Base-by-base conservation (phyloP, 2,888 invertebrate species). In the Chrysodeixis includens region DNA sequence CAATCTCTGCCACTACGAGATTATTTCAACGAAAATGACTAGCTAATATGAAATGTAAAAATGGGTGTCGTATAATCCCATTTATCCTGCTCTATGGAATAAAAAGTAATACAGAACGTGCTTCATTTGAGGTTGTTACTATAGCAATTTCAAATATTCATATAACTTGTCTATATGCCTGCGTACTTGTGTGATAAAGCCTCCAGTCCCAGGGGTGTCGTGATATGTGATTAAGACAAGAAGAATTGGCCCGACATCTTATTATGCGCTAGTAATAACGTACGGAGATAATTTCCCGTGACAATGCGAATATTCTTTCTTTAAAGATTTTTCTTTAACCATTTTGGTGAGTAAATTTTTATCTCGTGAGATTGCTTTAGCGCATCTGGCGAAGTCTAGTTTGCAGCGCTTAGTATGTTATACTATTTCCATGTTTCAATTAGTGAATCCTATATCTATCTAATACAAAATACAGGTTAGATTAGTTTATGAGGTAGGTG, bases 91-190 rank as follows among this genome's bases (percentile, higher is more conserved):
- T 59, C 76, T 78, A 56, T 49, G 59, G 65, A 65, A 75, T 78
- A 81, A 71, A 69, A 49, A 30, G 56, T 62, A 75, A 77, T 79
- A 77, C 65, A 80, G 68, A 65, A 82, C 79, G 84, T 79, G 83
- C 68, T 74, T 75, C 77, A 76, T 82, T 83, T 66, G 58, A 59
- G 44, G 4, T 44, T n/a, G 20, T 49, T 55, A 52, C 35, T n/a
- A 26, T 18, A 9, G 49, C 61, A 61, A 59, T 35, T 57, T 72
- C 52, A 68, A 74, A 60, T 69, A 74, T 69, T 78, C 71, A 69
- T 52, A 61, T 58, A 59, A 58, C 61, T 67, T 68, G 58, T 44
- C 32, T 55, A 30, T 62, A 58, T 20, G 46, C 46, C 18, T 44
- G 9, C 18, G 16, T 49, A 20, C 20, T 10, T 20, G 46, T 49